Conservation (phyloP, 1,140 invertebrate genomes). For the Lepidurus couesii region DNA sequence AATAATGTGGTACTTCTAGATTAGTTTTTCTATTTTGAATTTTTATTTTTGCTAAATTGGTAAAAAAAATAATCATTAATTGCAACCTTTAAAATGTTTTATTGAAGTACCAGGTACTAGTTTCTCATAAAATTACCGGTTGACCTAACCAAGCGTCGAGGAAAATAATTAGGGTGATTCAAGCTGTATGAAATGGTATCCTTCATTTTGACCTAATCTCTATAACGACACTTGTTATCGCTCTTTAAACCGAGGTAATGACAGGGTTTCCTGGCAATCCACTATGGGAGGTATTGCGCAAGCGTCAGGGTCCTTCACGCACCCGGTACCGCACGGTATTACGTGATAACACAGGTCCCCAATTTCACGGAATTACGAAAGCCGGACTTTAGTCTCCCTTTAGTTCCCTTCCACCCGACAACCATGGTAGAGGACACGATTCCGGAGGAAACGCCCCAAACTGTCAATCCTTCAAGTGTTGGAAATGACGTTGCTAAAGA, state of each 20-base stretch:
- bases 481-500: background rate
- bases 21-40: too few relatives aligned
- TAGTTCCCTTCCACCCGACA: background rate
- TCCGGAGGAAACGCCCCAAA: conserved; percentile 12
- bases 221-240: background rate
- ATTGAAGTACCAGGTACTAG: too few relatives aligned
- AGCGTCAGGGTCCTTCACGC: background rate
- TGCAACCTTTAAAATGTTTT: too few relatives aligned
- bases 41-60: too few relatives aligned
- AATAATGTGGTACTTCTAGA: too few relatives aligned
- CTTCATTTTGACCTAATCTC: too few relatives aligned
- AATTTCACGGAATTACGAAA: conserved; percentile 26
- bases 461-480: background rate
- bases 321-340: conserved; percentile 11
- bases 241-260: background rate
- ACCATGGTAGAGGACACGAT: background rate
- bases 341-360: conserved; percentile 17
- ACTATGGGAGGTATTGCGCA: background rate
- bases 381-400: background rate
- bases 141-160: too few relatives aligned
- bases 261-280: background rate
- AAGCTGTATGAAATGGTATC: too few relatives aligned
- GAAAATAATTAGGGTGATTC: too few relatives aligned
- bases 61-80: too few relatives aligned
- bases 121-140: too few relatives aligned